Evolutionary conservation across 2,888 invertebrate species (phyloP).

Genomic region (Caenorhabditis sp.): DNA sequence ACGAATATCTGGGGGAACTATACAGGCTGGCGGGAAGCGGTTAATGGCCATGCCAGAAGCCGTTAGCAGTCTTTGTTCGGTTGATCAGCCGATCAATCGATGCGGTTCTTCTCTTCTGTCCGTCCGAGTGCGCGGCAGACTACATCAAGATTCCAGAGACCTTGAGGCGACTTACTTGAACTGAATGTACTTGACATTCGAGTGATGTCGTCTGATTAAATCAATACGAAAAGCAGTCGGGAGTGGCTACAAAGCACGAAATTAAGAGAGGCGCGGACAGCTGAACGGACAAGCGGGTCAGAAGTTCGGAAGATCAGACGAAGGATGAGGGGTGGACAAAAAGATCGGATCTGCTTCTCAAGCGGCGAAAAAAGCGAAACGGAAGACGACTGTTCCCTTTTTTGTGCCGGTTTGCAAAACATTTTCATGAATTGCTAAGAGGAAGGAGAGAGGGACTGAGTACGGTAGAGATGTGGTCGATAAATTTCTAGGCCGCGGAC

Average conservation of each 20-base stretch:
- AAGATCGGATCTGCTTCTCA: constrained; percentile 1
- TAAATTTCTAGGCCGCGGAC: neutral
- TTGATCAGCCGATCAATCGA: constrained; percentile 7
- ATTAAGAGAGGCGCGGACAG: constrained; percentile 19
- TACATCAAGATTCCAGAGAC: neutral
- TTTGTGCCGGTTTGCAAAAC: constrained; percentile 1
- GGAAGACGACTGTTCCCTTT: neutral
- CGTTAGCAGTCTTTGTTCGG: too few relatives aligned
- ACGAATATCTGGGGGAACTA: too few relatives aligned
- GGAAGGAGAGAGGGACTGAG: too few relatives aligned
- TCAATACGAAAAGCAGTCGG: neutral
- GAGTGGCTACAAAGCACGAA: constrained; percentile 30
- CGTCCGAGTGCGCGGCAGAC: neutral
- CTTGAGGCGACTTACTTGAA: neutral
- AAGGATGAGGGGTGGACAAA: neutral
- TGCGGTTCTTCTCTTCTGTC: neutral
- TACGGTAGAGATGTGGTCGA: too few relatives aligned
- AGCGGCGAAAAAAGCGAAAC: neutral
- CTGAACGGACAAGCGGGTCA: constrained; percentile 12
- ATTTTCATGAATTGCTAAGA: too few relatives aligned
- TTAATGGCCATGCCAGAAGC: too few relatives aligned
- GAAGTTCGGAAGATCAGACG: constrained; percentile 36
- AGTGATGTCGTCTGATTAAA: neutral
- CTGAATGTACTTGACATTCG: neutral
- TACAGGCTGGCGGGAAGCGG: too few relatives aligned